phyloP scores from a whole-genome alignment of 64 coral and sea anemone species.

The Montipora cactus region DNA sequence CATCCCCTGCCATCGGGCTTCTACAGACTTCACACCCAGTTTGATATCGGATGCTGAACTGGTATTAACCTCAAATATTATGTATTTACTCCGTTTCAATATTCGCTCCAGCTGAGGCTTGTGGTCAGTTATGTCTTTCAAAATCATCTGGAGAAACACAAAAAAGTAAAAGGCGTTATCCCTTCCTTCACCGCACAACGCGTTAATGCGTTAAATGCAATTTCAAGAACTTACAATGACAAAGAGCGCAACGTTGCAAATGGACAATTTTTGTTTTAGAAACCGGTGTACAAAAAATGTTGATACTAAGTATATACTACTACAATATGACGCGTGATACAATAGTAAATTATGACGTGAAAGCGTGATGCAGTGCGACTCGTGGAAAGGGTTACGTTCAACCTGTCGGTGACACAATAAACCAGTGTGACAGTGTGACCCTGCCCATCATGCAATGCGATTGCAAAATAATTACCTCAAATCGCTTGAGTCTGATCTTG shows the following conservation, averaged over 20 bases:
- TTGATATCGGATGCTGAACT: slow-evolving; percentile 63
- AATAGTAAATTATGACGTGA: background rate
- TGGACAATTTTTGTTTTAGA: too few species aligned
- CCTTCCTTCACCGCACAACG: too few species aligned
- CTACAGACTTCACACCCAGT: slow-evolving; percentile 67
- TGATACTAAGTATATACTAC: too few species aligned
- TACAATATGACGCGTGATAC: too few species aligned
- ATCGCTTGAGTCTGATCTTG: slow-evolving; percentile 68
- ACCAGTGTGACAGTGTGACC: background rate
- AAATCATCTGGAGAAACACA: slow-evolving; percentile 59
- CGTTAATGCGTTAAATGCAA: too few species aligned
- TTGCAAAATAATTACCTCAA: slow-evolving; percentile 59
- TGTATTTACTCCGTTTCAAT: slow-evolving; percentile 78
- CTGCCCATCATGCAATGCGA: background rate
- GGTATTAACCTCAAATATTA: slow-evolving; percentile 63
- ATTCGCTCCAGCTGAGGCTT: slow-evolving; percentile 84
- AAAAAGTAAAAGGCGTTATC: background rate
- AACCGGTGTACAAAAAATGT: too few species aligned
- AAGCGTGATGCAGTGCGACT: background rate
- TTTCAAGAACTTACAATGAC: too few species aligned
- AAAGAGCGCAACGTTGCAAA: too few species aligned
- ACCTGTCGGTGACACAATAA: too few species aligned
- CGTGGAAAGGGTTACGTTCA: too few species aligned
- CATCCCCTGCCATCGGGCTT: slow-evolving; percentile 64
- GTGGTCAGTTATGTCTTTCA: slow-evolving; percentile 75